Conservation (phyloP, 2,113 vertebrate genomes). For the Colinus virginianus region DNA sequence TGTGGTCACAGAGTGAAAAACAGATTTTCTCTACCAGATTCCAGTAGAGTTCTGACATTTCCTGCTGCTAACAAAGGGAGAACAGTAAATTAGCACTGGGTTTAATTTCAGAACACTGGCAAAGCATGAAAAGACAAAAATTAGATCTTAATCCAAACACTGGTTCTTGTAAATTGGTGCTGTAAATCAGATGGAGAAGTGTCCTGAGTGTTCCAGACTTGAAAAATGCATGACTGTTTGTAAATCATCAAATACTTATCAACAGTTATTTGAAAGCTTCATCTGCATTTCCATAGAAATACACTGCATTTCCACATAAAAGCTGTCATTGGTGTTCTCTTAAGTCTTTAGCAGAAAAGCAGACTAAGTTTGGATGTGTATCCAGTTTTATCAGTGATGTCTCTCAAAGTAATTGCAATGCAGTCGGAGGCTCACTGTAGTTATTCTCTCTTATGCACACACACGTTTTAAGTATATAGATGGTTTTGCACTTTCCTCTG, state of each 20-base stretch:
- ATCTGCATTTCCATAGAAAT: neutral
- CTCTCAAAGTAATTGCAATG: neutral
- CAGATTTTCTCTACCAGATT: neutral
- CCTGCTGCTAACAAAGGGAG: neutral
- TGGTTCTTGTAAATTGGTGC: rapidly evolving
- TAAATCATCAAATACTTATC: neutral
- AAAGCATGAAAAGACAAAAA: neutral
- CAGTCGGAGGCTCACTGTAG: neutral
- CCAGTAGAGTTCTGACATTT: neutral
- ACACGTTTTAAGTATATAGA: neutral
- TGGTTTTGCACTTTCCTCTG: neutral
- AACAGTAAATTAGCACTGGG: neutral
- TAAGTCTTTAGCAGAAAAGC: neutral
- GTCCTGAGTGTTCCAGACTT: neutral
- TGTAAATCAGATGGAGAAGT: neutral
- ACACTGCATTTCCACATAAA: neutral
- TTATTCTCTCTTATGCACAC: neutral
- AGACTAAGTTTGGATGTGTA: neutral
- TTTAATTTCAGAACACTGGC: neutral
- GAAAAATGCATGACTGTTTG: neutral
- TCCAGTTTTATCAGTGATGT: neutral
- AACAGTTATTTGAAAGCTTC: neutral
- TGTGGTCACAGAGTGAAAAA: neutral
- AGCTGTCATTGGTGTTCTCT: neutral
- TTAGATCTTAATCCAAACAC: neutral